Base-by-base conservation (phyloP, 2,797 vertebrate genomes). In the Australoheros facetus region DNA sequence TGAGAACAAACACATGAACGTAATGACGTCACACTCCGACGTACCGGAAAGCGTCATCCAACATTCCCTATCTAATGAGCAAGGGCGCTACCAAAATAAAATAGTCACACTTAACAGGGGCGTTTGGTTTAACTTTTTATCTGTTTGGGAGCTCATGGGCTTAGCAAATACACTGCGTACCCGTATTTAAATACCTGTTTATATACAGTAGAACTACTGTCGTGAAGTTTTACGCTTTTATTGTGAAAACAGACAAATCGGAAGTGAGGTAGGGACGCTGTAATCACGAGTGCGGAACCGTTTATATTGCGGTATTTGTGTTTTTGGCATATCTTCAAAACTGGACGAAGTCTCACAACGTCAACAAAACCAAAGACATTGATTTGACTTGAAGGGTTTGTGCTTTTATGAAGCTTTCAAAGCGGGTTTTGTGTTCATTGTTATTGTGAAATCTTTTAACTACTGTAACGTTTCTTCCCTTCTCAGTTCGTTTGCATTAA, bases 171-270 rank as follows among this genome's bases (percentile, higher is more conserved):
- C 8, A 14, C 37, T 14, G 34, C 42, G 8, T 45, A 4, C 26
- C 21, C 14, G 17, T 45, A 6, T 45, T 45, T 64, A 45, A 64
- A 66, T 45, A 19, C 9, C 14, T 28, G 23, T 10, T 45, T 66
- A 17, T 51, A 8, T 19, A 3, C 16, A 51, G 17, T 23, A 28
- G 42, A 66, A 66, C 14, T 19, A 19, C 26, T 26, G 39, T 28
- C 17, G 48, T 48, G 23, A 28, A 28, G 60, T 6, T 45, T 48
- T 19, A 16, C 0, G 60, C 85, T 87, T 87, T 89, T 89, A 90
- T 85, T 90, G 3, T 88, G 87, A 91, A 88, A 85, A 56, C 3
- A 1, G 1, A 7, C 3, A 1, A 2, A 58, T 17, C 85, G 85
- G 90, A 89, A 82, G 53, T 75, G 3, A 21, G 3, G 8, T 10